Percentiles rank a stretch among this genome's conserved stretches.
These are phyloP conservation scores for Paratilapia polleni DNA, from an alignment of 2,113 vertebrate species.

Conservation along the genomic window DNA sequence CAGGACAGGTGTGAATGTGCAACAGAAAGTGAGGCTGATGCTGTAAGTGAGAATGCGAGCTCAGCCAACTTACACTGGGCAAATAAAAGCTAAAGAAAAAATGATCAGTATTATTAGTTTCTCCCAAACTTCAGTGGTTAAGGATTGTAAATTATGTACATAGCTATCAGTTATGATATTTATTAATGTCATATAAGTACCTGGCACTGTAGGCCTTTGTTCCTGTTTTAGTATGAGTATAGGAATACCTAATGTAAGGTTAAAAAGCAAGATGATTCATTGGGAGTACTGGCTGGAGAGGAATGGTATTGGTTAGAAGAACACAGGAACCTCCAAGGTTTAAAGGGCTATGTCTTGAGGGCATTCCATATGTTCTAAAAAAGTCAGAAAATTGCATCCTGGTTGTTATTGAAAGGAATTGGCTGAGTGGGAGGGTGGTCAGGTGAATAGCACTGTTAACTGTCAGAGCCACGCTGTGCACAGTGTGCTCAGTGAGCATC, in stretches of 20 bases:
- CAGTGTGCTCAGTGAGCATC: neutral
- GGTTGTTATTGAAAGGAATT: neutral
- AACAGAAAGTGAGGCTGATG: neutral
- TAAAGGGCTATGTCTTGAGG: neutral
- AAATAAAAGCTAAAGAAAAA: neutral
- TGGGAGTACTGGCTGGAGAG: neutral
- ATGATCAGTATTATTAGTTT: neutral
- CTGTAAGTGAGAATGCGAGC: neutral
- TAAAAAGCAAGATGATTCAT: neutral
- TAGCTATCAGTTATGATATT: neutral
- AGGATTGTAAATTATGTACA: neutral
- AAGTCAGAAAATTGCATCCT: neutral
- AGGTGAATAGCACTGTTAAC: neutral
- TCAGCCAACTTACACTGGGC: neutral
- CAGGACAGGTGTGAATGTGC: slow-evolving; percentile 2
- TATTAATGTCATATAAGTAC: neutral
- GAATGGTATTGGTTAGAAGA: neutral
- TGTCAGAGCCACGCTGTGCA: neutral
- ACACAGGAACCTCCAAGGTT: neutral
- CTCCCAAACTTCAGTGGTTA: neutral
- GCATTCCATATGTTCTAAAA: neutral
- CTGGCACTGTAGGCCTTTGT: neutral
- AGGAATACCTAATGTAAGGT: neutral
- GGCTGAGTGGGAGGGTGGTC: neutral
- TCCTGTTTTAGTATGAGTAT: neutral